Percentiles rank a stretch among this genome's conserved stretches.
phyloP scores from a whole-genome alignment of 92 coral and sea anemone genomes.

The Porites evermanni region DNA sequence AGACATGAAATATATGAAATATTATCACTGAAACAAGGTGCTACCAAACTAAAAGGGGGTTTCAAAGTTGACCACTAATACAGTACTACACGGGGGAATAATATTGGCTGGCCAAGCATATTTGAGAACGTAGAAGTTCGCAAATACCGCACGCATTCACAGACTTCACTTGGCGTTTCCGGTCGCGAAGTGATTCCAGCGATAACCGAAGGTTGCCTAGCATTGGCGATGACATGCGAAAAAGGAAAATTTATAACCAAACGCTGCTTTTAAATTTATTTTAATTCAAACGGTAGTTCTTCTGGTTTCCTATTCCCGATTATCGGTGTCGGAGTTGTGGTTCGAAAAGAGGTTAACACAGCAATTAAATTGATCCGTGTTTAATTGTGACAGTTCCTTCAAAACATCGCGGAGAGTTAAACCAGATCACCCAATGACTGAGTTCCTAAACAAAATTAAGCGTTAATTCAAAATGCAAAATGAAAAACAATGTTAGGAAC shows the following conservation, averaged over 20 bases:
- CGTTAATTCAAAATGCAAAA: conserved; percentile 20
- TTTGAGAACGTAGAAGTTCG: background rate
- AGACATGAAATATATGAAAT: background rate
- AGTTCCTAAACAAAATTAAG: background rate
- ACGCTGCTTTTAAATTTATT: background rate
- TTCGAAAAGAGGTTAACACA: conserved; percentile 21
- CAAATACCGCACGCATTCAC: conserved; percentile 24
- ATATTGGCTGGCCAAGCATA: conserved; percentile 14
- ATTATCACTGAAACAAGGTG: background rate
- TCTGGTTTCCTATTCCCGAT: background rate
- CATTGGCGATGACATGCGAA: conserved; percentile 35
- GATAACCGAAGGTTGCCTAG: conserved; percentile 47
- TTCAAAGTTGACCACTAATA: background rate
- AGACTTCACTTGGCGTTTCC: conserved; percentile 25
- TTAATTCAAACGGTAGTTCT: background rate
- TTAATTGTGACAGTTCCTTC: conserved; percentile 33
- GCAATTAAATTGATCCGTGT: conserved; percentile 36
- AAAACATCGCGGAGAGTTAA: conserved; percentile 34
- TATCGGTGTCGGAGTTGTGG: background rate
- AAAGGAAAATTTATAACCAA: conserved; percentile 13
- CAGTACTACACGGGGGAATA: background rate
- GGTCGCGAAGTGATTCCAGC: conserved; percentile 27
- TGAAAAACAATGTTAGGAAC: conserved; percentile 1
- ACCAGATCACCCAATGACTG: conserved; percentile 3
- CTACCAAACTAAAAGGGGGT: background rate